These are phyloP conservation scores for Gulo gulo DNA, from an alignment of 2,113 vertebrate genomes.

Conservation along the genomic window DNA sequence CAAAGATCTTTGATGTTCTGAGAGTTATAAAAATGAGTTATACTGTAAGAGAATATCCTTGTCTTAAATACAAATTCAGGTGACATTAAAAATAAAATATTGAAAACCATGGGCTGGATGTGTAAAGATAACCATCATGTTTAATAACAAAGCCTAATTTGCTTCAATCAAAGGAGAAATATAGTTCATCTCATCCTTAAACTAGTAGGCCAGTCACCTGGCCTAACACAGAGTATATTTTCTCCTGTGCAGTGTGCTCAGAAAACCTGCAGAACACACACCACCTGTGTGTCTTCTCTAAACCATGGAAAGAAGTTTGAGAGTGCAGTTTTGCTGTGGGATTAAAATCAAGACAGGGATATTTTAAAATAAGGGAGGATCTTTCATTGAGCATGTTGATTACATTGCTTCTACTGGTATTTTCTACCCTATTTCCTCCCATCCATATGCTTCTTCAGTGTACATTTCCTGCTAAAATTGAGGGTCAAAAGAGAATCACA, in stretches of 20 bases:
- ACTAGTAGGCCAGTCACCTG: constrained; percentile 39
- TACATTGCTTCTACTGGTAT: constrained; percentile 27
- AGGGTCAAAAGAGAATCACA: constrained; percentile 49
- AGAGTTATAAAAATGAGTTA: constrained; percentile 37
- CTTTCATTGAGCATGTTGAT: constrained; percentile 30
- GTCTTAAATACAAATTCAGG: constrained; percentile 57
- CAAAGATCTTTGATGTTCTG: neutral
- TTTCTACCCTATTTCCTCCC: constrained; percentile 35
- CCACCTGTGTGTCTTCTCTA: neutral
- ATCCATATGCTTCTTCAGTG: constrained; percentile 17
- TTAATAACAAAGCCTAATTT: constrained; percentile 67
- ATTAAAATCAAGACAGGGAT: constrained; percentile 42
- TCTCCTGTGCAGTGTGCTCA: neutral
- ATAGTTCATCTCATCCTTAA: constrained; percentile 46
- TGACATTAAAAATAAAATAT: constrained; percentile 42
- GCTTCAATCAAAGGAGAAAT: constrained; percentile 23
- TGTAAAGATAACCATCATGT: constrained; percentile 53
- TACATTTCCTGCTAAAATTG: constrained; percentile 55
- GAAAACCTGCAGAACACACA: neutral
- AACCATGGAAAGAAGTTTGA: neutral
- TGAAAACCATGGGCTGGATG: neutral
- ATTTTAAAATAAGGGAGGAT: constrained; percentile 60
- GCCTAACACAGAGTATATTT: neutral
- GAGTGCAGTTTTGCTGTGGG: constrained; percentile 32
- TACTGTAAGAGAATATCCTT: constrained; percentile 28